phyloP scores from a whole-genome alignment of 2,797 vertebrate species.

The Bufotes viridis region DNA sequence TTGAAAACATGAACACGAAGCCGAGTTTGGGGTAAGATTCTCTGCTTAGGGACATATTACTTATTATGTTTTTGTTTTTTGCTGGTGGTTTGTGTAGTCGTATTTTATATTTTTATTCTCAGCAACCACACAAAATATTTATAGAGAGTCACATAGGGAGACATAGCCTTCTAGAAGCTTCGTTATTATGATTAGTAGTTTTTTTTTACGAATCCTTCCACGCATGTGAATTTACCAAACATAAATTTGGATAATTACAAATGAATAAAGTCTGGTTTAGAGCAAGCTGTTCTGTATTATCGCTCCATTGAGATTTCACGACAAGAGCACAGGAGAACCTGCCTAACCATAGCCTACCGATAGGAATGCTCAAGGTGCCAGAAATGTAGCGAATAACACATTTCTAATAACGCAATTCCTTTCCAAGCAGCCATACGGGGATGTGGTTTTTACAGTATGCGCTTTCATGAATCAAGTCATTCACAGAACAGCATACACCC shows the following conservation, averaged over 20 bases:
- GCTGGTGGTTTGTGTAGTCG: too few relatives aligned
- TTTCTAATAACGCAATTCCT: constrained; percentile 28
- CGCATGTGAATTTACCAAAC: neutral
- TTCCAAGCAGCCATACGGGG: neutral
- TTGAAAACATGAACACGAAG: too few relatives aligned
- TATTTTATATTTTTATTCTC: too few relatives aligned
- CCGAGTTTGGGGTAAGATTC: too few relatives aligned
- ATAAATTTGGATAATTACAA: neutral
- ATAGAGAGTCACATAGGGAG: too few relatives aligned
- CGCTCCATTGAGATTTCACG: neutral
- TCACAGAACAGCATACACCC: constrained; percentile 15
- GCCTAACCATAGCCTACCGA: neutral
- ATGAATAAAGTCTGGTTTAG: neutral
- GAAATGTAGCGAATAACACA: constrained; percentile 23
- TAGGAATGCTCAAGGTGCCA: neutral
- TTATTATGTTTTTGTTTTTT: too few relatives aligned
- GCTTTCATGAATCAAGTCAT: constrained; percentile 47
- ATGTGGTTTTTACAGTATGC: constrained; percentile 22
- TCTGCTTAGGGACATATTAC: too few relatives aligned
- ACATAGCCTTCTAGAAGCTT: too few relatives aligned
- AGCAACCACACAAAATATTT: too few relatives aligned
- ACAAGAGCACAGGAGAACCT: neutral
- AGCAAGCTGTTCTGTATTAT: neutral
- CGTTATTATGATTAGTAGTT: too few relatives aligned
- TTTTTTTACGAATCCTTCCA: too few relatives aligned